phyloP scores from a whole-genome alignment of 2,888 invertebrate species.

The Nymphalis polychloros region DNA sequence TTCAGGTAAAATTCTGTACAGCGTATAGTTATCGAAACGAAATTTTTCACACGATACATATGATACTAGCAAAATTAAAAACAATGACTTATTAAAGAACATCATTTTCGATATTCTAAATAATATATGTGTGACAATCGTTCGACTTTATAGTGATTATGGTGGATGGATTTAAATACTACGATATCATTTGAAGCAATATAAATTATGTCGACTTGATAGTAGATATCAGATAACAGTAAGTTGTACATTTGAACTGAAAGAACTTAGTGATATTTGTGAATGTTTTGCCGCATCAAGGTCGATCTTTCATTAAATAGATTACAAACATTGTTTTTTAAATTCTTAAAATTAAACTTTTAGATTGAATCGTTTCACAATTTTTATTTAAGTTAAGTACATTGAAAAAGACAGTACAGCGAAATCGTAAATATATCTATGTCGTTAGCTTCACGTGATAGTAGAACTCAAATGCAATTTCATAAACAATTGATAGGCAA shows the following conservation, averaged over 20 bases:
- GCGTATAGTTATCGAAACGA: conserved; percentile 65
- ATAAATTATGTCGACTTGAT: conserved; percentile 10
- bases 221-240: conserved; percentile 18
- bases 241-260: neutral
- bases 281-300: no score
- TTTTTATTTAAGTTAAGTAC: no score
- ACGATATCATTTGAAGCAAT: conserved; percentile 10
- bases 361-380: no score
- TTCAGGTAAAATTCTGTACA: conserved; percentile 80
- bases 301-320: no score
- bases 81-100: conserved; percentile 22
- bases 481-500: no score
- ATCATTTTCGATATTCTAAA: conserved; percentile 22
- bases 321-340: no score
- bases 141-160: conserved; percentile 9
- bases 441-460: no score
- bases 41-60: conserved; percentile 49
- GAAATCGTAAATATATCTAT: no score
- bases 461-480: no score
- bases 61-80: conserved; percentile 26
- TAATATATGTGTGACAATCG: no score
- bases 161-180: neutral
- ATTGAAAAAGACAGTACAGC: no score
- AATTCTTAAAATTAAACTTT: no score
- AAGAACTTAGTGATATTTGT: neutral